These are phyloP conservation scores for Cephus cinctus DNA, from an alignment of 1,140 invertebrate species.

Conservation along the genomic window DNA sequence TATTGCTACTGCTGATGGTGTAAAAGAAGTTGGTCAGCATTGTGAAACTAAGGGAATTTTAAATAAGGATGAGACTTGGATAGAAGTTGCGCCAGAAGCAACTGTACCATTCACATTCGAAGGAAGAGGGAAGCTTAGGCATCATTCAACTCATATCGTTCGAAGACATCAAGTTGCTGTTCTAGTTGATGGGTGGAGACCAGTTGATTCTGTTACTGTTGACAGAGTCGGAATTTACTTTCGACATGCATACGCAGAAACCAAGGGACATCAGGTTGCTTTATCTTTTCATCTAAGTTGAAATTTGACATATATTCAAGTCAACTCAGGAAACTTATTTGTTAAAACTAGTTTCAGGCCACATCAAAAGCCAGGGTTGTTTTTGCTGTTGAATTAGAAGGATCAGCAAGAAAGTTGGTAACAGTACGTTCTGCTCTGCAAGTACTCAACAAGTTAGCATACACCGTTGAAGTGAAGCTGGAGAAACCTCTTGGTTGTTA, in stretches of 20 bases:
- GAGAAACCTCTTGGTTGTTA: conserved; percentile 57
- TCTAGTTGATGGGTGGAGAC: conserved; percentile 86
- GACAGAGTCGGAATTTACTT: conserved; percentile 96
- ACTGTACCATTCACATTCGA: conserved; percentile 83
- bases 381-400: conserved; percentile 86
- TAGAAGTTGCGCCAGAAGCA: conserved; percentile 66
- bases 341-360: conserved; percentile 25
- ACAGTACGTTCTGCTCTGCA: conserved; percentile 89
- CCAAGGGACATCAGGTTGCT: conserved; percentile 15
- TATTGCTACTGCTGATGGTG: conserved; percentile 59
- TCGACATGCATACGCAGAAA: conserved; percentile 67
- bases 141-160: conserved; percentile 78
- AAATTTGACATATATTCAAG: background rate
- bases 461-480: conserved; percentile 70
- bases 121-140: conserved; percentile 72
- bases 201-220: conserved; percentile 85
- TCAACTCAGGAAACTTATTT: background rate
- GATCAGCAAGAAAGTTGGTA: conserved; percentile 92
- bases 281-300: conserved; percentile 6
- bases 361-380: conserved; percentile 70
- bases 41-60: conserved; percentile 27
- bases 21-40: conserved; percentile 29
- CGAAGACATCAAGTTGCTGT: conserved; percentile 85
- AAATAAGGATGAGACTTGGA: conserved; percentile 64
- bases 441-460: conserved; percentile 74